A percentile compares a stretch with the other conserved stretches of the same genome.
phyloP scores from a whole-genome alignment of 23 tunicate species.

The Halocynthia aurantium region DNA sequence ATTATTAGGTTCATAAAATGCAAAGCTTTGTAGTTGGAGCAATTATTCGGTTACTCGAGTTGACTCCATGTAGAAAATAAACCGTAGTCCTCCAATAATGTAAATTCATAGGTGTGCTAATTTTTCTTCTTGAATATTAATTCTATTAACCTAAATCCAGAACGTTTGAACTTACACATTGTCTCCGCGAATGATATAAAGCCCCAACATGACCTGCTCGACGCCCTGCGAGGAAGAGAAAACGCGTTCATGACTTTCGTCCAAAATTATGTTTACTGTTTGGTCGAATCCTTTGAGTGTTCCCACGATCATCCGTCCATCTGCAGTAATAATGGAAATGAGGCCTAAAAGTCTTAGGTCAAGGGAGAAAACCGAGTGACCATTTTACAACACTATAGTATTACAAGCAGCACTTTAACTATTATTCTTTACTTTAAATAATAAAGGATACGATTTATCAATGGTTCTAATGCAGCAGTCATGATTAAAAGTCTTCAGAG shows the following conservation, averaged over 20 bases:
- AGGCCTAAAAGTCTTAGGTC: neutral
- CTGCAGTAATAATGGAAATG: slow-evolving; percentile 80
- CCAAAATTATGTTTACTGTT: slow-evolving; percentile 78
- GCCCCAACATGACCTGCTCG: slow-evolving; percentile 90
- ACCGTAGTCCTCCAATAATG: no score
- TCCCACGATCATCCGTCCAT: slow-evolving; percentile 94
- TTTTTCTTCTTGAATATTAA: no score
- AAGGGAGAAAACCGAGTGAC: no score
- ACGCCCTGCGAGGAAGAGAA: slow-evolving; percentile 92
- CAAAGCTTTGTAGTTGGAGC: no score
- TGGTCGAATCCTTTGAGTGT: slow-evolving; percentile 93
- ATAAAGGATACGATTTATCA: slow-evolving; percentile 42
- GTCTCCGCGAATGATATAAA: slow-evolving; percentile 91
- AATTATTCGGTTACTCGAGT: no score
- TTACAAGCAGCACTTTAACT: no score
- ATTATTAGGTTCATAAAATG: no score
- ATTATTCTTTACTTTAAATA: no score
- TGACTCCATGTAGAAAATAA: no score
- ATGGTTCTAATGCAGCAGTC: slow-evolving; percentile 66
- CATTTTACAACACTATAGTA: no score
- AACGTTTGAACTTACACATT: slow-evolving; percentile 39
- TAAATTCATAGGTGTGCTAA: no score
- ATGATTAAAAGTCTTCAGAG: neutral
- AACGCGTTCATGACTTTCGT: slow-evolving; percentile 93
- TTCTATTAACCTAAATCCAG: no score